A percentile compares a stretch with the other conserved stretches of the same genome.
These are phyloP conservation scores for Volucella bombylans DNA, from an alignment of 2,888 invertebrate genomes.

Conservation along the genomic window DNA sequence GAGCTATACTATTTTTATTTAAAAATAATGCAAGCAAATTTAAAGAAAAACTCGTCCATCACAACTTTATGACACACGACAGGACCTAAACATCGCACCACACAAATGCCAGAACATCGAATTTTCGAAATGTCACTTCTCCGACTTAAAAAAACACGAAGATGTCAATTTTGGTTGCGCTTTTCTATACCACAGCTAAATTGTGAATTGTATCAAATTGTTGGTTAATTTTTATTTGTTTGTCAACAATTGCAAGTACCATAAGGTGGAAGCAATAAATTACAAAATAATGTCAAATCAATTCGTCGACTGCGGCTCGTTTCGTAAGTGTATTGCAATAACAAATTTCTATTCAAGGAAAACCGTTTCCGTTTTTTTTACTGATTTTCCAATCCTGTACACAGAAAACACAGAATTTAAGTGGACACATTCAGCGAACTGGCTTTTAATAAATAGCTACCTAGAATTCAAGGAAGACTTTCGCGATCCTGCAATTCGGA, in stretches of 20 bases:
- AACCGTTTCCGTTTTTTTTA: neutral
- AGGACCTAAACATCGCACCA: neutral
- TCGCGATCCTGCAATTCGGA: constrained; percentile 30
- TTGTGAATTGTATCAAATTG: constrained; percentile 1
- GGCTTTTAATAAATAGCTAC: constrained; percentile 62
- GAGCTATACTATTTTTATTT: too few species aligned
- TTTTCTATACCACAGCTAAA: constrained; percentile 1
- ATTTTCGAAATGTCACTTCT: constrained; percentile 19
- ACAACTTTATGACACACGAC: neutral
- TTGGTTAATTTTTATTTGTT: constrained; percentile 31
- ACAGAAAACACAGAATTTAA: constrained; percentile 58
- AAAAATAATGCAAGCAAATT: too few species aligned
- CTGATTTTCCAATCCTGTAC: neutral
- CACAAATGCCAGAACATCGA: neutral
- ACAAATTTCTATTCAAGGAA: neutral
- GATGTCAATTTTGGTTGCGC: neutral
- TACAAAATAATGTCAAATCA: constrained; percentile 47
- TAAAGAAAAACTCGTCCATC: neutral
- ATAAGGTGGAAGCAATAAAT: neutral
- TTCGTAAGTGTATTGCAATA: constrained; percentile 23
- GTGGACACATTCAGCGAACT: constrained; percentile 67
- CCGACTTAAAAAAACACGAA: too few species aligned
- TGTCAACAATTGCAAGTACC: constrained; percentile 24
- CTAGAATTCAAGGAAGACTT: constrained; percentile 56
- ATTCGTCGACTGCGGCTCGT: constrained; percentile 52